Base-by-base conservation (phyloP, 1,140 invertebrate species). In the Macrocentrus cingulum region DNA sequence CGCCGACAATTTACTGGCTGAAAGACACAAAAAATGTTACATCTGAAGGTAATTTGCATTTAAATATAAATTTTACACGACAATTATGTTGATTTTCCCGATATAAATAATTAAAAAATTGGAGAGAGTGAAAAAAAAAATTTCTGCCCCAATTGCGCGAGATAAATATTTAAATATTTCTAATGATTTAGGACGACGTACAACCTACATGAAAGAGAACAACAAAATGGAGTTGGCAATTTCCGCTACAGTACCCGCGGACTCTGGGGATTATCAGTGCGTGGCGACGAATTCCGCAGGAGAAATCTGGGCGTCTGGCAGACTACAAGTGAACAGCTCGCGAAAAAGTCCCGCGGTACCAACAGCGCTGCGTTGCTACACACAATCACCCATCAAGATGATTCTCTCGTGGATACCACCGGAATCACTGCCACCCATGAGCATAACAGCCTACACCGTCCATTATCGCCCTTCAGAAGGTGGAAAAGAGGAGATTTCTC, bases 231-330 rank as follows among this genome's bases (percentile, higher is more conserved):
- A 83, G 63, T 70, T 90, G 42, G 81, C 85, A 13, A 84, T 91
- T 55, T 81, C 85, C 2, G 86, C 86, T 45, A 84, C 88, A 18
- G 82, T 90, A 23, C 80, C 81, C 13, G 75, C 82, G 8, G 88
- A 90, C 70, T 83, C 86, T 63, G 90, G 88, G 22, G 77, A 90
- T 50, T 92, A 92, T 72, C 89, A 92, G 71, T 92, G 90, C 72
- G 75, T 90, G 13, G 88, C 86, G 2, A 76, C 82, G n/a, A 91
- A 89, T 74, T 71, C 74, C 5, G 83, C 82, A 8, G 88, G 88
- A 32, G 83, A 81, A 67, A 79, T 80, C 59, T 88, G 87, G 81
- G 82, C 83, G 5, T 82, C 83, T 67, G 81, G 80, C 63, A 73
- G 82, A 71, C 71, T 84, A 46, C 72, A 81, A 69, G 82, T 84